Evolutionary conservation across 2,888 invertebrate species (phyloP).

Genomic region (Galeopsomyia nigrocyanea): DNA sequence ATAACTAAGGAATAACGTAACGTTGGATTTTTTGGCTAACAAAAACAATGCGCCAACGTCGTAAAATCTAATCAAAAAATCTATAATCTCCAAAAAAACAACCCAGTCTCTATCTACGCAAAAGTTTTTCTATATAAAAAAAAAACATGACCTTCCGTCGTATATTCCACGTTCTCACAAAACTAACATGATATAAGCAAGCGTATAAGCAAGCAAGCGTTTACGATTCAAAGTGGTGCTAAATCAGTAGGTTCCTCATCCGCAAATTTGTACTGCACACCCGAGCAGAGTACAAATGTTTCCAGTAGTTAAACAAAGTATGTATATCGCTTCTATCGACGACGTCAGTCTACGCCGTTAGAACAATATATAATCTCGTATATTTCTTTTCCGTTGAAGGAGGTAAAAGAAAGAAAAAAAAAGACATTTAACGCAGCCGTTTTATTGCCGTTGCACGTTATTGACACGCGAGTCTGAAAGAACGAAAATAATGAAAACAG

Average conservation of each 20-base stretch:
- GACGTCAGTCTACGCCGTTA: neutral
- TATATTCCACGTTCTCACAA: no score
- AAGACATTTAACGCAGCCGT: conserved; percentile 17
- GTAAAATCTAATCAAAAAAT: no score
- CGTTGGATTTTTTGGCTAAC: no score
- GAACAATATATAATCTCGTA: neutral
- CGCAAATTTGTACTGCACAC: conserved; percentile 16
- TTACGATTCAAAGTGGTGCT: conserved; percentile 48
- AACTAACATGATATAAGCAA: no score
- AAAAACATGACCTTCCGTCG: no score
- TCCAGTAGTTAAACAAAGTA: neutral
- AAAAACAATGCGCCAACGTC: no score
- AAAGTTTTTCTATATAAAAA: no score
- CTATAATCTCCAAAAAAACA: no score
- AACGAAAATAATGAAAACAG: neutral
- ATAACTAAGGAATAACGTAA: no score
- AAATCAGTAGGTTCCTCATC: conserved; percentile 39
- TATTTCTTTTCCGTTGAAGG: neutral
- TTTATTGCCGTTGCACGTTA: conserved; percentile 28
- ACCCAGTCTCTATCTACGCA: no score
- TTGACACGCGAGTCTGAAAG: neutral
- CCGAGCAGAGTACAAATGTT: conserved; percentile 9
- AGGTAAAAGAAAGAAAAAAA: neutral
- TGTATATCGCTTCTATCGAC: neutral
- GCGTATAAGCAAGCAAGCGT: neutral